These are phyloP conservation scores for Parambassis ranga DNA, from an alignment of 2,797 vertebrate species.

Conservation along the genomic window DNA sequence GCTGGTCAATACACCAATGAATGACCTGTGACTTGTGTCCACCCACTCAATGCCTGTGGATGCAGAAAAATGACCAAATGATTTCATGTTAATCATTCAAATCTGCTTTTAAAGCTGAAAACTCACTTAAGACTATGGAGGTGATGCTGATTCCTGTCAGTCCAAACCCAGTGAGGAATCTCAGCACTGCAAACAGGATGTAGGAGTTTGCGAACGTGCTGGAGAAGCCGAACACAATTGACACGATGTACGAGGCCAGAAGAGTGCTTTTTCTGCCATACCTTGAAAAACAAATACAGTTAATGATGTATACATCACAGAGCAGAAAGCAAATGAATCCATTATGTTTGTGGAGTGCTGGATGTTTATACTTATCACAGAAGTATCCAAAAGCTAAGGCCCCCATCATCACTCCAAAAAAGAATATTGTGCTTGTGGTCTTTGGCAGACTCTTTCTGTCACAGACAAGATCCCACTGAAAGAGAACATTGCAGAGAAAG, in stretches of 20 bases:
- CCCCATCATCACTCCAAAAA: constrained; percentile 73
- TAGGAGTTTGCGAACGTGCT: constrained; percentile 71
- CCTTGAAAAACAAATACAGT: constrained; percentile 34
- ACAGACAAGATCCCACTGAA: constrained; percentile 80
- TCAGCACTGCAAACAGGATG: constrained; percentile 63
- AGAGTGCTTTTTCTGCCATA: constrained; percentile 74
- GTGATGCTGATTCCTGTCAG: constrained; percentile 68
- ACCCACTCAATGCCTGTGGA: constrained; percentile 77
- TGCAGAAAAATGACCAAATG: neutral
- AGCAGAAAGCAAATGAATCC: neutral
- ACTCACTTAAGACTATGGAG: constrained; percentile 70
- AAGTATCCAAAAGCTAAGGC: constrained; percentile 66
- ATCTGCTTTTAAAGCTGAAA: neutral
- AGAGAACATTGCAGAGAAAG: neutral
- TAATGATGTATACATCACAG: neutral
- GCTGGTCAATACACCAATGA: constrained; percentile 63
- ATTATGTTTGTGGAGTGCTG: neutral
- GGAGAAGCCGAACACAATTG: constrained; percentile 54
- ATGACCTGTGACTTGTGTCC: constrained; percentile 64
- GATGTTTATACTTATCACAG: constrained; percentile 57
- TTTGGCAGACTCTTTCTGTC: constrained; percentile 66
- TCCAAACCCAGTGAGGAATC: constrained; percentile 73
- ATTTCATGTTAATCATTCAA: neutral
- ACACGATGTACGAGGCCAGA: constrained; percentile 62
- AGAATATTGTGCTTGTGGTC: constrained; percentile 70